phyloP scores from a whole-genome alignment of 2,113 vertebrate genomes.

The Neotoma lepida region DNA sequence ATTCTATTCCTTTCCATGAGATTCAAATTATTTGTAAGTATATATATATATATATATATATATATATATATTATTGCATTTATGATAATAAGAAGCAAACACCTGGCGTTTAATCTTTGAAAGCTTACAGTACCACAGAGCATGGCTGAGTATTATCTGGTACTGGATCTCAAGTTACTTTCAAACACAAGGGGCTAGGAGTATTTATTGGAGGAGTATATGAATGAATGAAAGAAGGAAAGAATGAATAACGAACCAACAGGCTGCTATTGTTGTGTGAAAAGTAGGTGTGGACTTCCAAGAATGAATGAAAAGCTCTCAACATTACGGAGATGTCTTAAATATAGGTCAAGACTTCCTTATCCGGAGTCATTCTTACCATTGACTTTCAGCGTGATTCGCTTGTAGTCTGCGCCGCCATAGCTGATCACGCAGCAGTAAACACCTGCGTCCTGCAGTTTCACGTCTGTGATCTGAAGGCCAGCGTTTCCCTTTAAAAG shows the following conservation, averaged over 20 bases:
- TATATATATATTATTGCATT: neutral
- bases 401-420: constrained; percentile 90
- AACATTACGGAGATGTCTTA: neutral
- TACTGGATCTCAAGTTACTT: neutral
- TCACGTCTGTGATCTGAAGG: constrained; percentile 87
- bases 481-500: constrained; percentile 86
- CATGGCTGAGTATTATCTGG: neutral
- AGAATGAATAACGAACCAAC: neutral
- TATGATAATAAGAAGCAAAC: constrained; percentile 17
- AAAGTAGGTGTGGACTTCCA: constrained; percentile 4
- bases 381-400: constrained; percentile 86
- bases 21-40: constrained; percentile 39
- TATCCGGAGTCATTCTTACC: constrained; percentile 84
- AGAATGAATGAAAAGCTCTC: constrained; percentile 11
- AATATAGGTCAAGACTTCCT: neutral
- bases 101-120: constrained; percentile 36
- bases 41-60: neutral
- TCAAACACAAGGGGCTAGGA: neutral
- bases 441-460: constrained; percentile 88
- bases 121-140: neutral
- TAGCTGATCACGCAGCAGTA: constrained; percentile 90
- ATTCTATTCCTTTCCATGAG: constrained; percentile 9
- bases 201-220: neutral
- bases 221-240: neutral
- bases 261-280: neutral